A percentile compares a stretch with the other conserved stretches of the same genome.
Conservation (phyloP, 2,113 vertebrate species). For the Okapia johnstoni region DNA sequence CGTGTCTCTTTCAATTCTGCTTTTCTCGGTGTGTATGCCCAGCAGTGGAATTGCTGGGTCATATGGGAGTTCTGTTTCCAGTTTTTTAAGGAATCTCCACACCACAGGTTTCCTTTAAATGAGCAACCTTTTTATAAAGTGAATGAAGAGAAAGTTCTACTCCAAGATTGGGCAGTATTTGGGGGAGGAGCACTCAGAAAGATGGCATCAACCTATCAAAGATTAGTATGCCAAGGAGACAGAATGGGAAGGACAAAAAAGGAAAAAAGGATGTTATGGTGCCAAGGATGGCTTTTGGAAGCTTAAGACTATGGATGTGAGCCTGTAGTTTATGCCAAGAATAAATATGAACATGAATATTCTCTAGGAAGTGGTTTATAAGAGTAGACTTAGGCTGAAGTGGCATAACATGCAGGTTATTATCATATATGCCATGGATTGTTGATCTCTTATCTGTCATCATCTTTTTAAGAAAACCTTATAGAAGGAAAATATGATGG, state of each 20-base stretch:
- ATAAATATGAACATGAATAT: background rate
- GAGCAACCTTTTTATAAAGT: background rate
- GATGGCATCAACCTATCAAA: background rate
- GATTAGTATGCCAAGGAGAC: background rate
- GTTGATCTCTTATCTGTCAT: background rate
- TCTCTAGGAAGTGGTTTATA: background rate
- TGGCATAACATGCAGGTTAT: background rate
- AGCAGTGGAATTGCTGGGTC: background rate
- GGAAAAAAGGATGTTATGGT: background rate
- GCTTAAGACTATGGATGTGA: background rate
- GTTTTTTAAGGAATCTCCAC: background rate
- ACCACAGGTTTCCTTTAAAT: background rate
- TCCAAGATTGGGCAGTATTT: background rate
- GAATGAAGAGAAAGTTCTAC: background rate
- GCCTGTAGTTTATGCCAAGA: slow-evolving; percentile 24
- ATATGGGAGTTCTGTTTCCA: background rate
- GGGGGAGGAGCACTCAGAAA: background rate
- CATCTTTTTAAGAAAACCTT: background rate
- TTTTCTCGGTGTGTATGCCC: background rate
- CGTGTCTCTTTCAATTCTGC: background rate
- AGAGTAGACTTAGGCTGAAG: background rate
- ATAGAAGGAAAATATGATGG: background rate
- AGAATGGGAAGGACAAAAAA: background rate
- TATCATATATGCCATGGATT: background rate
- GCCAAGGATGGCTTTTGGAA: background rate